Base-by-base conservation (phyloP, 2,888 invertebrate species). In the Tortrix viridana region DNA sequence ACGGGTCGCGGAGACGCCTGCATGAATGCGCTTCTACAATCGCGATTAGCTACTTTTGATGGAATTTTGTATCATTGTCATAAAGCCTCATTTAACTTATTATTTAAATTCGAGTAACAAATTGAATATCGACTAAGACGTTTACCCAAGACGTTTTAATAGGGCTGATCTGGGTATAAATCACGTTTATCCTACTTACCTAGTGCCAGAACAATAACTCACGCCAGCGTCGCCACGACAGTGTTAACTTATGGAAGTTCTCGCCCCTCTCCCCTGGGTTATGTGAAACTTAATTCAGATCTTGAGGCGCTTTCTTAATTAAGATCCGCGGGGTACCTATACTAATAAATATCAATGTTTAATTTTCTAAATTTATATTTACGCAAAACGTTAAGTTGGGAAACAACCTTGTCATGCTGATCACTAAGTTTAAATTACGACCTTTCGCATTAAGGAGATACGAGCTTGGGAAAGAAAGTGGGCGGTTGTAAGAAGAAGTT, bases 221-320 rank as follows among this genome's bases (percentile, higher is more conserved):
- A 54, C 32, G 65, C 67, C 66, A 49, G 66, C 66, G 72, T 70
- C 69, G 67, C 63, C 66, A 65, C 67, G 60, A 67, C 70, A 65
- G 32, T n/a, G 66, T 58, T 66, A 50, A 61, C 53, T 52, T 69
- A 71, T 69, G 65, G 74, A 73, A 74, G 74, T 72, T 67, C 65
- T 67, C 54, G 50, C 65, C 68, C 64, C 70, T 63, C 66, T 78
- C 82, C 80, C 81, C 63, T 43, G 81, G 77, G 83, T 80, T 74
- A 65, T 70, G 73, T 78, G 74, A 71, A 80, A 81, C 81, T 80
- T 84, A 81, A 84, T 81, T 82, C 72, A 76, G 80, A 79, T 82
- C 84, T 83, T 76, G 75, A 80, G 73, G 74, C 79, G 77, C 76
- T 74, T 75, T 75, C 79, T 84, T 88, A 88, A 88, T 88, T 88